Evolutionary conservation across 2,797 vertebrate genomes (phyloP).

Genomic region (Melanotaenia boesemani): DNA sequence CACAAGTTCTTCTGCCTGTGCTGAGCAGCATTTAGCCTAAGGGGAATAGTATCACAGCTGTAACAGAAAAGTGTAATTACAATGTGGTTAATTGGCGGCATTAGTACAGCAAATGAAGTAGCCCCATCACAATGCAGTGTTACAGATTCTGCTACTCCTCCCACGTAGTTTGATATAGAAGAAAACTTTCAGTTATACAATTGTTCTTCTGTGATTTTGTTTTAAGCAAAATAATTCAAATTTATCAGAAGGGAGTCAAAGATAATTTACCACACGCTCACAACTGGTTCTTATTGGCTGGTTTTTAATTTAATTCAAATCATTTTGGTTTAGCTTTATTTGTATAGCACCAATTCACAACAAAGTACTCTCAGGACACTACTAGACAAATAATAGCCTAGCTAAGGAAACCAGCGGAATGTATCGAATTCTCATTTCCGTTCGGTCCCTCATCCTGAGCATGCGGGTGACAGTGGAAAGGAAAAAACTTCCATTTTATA

Average conservation of each 20-base stretch:
- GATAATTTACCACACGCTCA: not conserved
- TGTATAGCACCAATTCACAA: too few relatives aligned
- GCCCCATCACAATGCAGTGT: not conserved
- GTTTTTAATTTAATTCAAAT: too few relatives aligned
- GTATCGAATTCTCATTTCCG: too few relatives aligned
- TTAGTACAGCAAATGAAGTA: slow-evolving; percentile 3
- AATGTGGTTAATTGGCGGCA: slow-evolving; percentile 13
- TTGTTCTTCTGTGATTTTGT: not conserved
- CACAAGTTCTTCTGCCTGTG: not conserved
- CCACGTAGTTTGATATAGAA: not conserved
- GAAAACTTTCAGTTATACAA: not conserved
- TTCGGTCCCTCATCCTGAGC: too few relatives aligned
- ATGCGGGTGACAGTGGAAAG: too few relatives aligned
- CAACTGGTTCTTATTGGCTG: too few relatives aligned
- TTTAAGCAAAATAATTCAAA: not conserved
- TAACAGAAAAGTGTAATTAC: slow-evolving; percentile 18
- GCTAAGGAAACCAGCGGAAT: too few relatives aligned
- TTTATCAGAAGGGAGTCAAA: not conserved
- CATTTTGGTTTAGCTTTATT: too few relatives aligned
- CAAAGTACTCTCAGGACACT: too few relatives aligned
- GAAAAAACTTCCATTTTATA: too few relatives aligned
- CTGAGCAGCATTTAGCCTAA: not conserved
- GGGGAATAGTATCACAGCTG: slow-evolving; percentile 12
- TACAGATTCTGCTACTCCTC: not conserved
- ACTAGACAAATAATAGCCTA: too few relatives aligned